These are phyloP conservation scores for Tenthredo notha DNA, from an alignment of 2,888 invertebrate species.

Conservation along the genomic window DNA sequence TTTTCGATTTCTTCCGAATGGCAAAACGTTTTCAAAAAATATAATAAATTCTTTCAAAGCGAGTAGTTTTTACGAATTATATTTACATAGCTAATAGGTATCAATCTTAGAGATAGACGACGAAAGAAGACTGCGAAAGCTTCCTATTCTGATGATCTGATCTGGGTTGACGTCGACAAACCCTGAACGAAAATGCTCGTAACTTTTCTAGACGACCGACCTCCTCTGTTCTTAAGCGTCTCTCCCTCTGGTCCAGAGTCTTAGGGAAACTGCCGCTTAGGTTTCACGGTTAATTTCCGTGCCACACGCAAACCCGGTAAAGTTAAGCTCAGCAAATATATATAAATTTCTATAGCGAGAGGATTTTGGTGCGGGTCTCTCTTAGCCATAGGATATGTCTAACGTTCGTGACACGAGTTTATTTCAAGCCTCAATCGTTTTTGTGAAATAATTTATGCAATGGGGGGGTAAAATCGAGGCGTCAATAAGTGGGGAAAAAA, in stretches of 20 bases:
- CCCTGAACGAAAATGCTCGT: background rate
- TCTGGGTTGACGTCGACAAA: background rate
- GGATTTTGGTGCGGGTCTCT: background rate
- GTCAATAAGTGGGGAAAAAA: background rate
- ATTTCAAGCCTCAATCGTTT: background rate
- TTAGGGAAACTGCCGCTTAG: constrained; percentile 28
- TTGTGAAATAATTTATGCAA: background rate
- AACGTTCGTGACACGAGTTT: background rate
- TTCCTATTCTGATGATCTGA: too few species aligned
- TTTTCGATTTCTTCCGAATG: background rate
- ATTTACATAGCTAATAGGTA: too few species aligned
- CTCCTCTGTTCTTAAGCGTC: background rate
- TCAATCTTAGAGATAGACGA: too few species aligned
- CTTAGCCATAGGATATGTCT: background rate
- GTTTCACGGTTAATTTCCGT: constrained; percentile 40
- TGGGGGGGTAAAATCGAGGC: background rate
- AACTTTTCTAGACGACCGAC: background rate
- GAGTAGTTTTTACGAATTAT: too few species aligned
- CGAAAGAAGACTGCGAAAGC: too few species aligned
- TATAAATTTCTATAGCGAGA: background rate
- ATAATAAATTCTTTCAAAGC: background rate
- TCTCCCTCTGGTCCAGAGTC: constrained; percentile 10
- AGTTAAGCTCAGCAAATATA: constrained; percentile 9
- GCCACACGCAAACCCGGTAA: constrained; percentile 20
- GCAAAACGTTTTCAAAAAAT: background rate